Evolutionary conservation across 2,888 invertebrate species (phyloP), one percentile per base, ranked within the genome.

Genomic region (Holacanthella duospinosa): DNA sequence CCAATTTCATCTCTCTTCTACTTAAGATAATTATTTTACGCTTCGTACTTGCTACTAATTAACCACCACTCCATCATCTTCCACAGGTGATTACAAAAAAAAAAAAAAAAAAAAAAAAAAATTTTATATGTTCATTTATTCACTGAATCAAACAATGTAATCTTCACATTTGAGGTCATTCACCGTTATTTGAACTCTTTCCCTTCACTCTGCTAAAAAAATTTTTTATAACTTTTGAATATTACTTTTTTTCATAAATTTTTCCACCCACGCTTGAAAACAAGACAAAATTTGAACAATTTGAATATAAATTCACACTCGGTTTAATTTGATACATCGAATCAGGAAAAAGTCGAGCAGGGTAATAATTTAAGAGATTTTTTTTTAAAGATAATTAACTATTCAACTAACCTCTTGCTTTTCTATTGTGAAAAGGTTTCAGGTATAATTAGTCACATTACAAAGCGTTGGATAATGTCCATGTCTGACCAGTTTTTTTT

Each of bases 381-480:
- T n/a, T n/a, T n/a, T n/a, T n/a, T n/a, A n/a, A n/a, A n/a, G n/a
- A n/a, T n/a, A n/a, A n/a, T n/a, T n/a, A n/a, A n/a, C n/a, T n/a
- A n/a, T n/a, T n/a, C n/a, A n/a, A n/a, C n/a, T n/a, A n/a, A n/a
- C n/a, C n/a, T n/a, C n/a, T n/a, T n/a, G n/a, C n/a, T n/a, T n/a
- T n/a, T n/a, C n/a, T n/a, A n/a, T n/a, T n/a, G n/a, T n/a, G n/a
- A n/a, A n/a, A n/a, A n/a, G n/a, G n/a, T 16, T 36, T 36, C 36
- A 67, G 66, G 62, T 67, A 68, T 71, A 71, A 71, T 71, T 71
- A 71, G 71, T 71, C 70, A 70, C 68, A 71, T 71, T 69, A 67
- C 68, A 68, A 68, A 65, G 65, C 64, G 65, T 64, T 67, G 65
- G 69, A 29, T 68, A 68, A 69, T 68, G 69, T 64, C 65, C 69